These are phyloP conservation scores for Didymodactylos carnosus DNA, from an alignment of 2,888 invertebrate genomes.

Conservation along the genomic window DNA sequence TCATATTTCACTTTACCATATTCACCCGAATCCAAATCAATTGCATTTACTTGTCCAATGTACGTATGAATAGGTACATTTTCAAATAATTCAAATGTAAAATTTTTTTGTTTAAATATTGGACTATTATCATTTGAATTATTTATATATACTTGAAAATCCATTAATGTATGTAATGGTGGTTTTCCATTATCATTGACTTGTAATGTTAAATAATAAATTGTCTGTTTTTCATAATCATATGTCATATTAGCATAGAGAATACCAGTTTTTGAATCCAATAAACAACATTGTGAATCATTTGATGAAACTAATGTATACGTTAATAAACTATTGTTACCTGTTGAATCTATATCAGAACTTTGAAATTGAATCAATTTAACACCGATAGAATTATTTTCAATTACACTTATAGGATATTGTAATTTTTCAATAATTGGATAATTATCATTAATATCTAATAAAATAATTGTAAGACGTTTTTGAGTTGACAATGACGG, in stretches of 20 bases:
- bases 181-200: neutral
- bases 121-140: conserved; percentile 19
- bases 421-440: neutral
- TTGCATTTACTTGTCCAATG: conserved; percentile 16
- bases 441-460: neutral
- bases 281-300: neutral
- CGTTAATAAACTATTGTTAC: neutral
- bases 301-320: neutral
- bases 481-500: neutral
- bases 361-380: neutral
- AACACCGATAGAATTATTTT: neutral
- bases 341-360: neutral
- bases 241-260: neutral
- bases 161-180: neutral
- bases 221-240: neutral
- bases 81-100: conserved; percentile 16
- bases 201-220: neutral
- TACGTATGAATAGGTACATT: conserved; percentile 11
- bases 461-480: neutral
- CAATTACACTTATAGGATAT: neutral
- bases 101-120: conserved; percentile 15
- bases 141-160: conserved; percentile 15
- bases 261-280: neutral
- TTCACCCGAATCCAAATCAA: conserved; percentile 16
- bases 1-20: conserved; percentile 15